phyloP scores from a whole-genome alignment of 1,140 invertebrate species.

The Lepidurus couesii region DNA sequence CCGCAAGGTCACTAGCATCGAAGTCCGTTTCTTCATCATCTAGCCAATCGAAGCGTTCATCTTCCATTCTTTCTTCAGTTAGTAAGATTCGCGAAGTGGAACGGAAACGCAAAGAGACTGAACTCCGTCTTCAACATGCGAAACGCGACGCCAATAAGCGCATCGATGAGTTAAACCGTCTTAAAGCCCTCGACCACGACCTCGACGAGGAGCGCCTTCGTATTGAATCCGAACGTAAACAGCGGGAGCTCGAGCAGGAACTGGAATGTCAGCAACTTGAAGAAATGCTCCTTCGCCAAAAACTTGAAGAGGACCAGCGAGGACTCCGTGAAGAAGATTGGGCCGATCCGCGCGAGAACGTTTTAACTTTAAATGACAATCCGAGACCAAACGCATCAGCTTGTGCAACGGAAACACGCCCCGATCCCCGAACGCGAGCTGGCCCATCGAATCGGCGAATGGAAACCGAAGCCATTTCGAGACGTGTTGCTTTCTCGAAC shows the following conservation, averaged over 20 bases:
- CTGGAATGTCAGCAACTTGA: background rate
- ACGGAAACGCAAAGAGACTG: background rate
- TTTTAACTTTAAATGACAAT: background rate
- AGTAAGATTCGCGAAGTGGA: background rate
- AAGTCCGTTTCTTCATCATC: background rate
- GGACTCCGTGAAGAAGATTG: no score
- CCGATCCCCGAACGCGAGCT: background rate
- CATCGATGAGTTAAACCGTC: background rate
- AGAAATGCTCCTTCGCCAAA: background rate
- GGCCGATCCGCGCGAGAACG: no score
- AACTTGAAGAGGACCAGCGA: background rate
- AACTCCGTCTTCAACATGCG: background rate
- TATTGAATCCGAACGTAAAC: background rate
- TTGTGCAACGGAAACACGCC: background rate
- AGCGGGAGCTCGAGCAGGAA: background rate
- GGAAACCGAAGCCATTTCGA: background rate
- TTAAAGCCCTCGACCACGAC: background rate
- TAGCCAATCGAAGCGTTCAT: background rate
- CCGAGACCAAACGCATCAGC: background rate
- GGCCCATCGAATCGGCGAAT: background rate
- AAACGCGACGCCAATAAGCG: background rate
- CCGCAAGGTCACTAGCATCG: background rate
- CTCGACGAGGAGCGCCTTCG: background rate
- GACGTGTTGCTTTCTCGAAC: background rate
- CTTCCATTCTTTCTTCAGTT: background rate